A percentile compares a stretch with the other conserved stretches of the same genome.
Evolutionary conservation across 1,140 invertebrate genomes (phyloP).

Genomic region (Galleria mellonella): DNA sequence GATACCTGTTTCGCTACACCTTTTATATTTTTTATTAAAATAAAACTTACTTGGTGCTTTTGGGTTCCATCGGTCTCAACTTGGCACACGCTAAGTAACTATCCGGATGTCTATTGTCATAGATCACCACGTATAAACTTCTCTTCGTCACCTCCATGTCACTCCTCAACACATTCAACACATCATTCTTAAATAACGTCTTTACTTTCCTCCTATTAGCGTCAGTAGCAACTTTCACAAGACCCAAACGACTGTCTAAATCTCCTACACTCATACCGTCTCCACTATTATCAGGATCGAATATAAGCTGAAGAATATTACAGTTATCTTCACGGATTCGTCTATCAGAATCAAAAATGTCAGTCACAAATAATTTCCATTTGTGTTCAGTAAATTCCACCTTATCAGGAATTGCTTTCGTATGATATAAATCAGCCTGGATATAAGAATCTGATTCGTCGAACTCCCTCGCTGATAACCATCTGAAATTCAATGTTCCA

Average conservation of each 20-base stretch:
- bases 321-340: conserved; percentile 84
- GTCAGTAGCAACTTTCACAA: conserved; percentile 80
- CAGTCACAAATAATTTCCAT: conserved; percentile 93
- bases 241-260: conserved; percentile 84
- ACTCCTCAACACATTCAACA: conserved; percentile 78
- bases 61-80: conserved; percentile 80
- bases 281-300: conserved; percentile 86
- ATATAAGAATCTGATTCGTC: conserved; percentile 85
- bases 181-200: conserved; percentile 79
- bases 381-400: conserved; percentile 81
- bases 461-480: conserved; percentile 80
- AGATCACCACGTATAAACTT: conserved; percentile 88
- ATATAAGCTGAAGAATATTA: conserved; percentile 88
- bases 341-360: conserved; percentile 87
- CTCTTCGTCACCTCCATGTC: conserved; percentile 83
- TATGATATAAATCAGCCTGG: conserved; percentile 82
- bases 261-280: conserved; percentile 85
- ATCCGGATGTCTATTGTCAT: conserved; percentile 85
- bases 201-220: conserved; percentile 72
- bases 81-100: conserved; percentile 90
- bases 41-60: conserved; percentile 81
- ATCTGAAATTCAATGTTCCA: conserved; percentile 88
- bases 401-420: conserved; percentile 64
- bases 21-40: no score
- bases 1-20: no score